Evolutionary conservation across 2,888 invertebrate genomes (phyloP), one percentile per base, ranked within the genome.

Genomic region (Arctia plantaginis): DNA sequence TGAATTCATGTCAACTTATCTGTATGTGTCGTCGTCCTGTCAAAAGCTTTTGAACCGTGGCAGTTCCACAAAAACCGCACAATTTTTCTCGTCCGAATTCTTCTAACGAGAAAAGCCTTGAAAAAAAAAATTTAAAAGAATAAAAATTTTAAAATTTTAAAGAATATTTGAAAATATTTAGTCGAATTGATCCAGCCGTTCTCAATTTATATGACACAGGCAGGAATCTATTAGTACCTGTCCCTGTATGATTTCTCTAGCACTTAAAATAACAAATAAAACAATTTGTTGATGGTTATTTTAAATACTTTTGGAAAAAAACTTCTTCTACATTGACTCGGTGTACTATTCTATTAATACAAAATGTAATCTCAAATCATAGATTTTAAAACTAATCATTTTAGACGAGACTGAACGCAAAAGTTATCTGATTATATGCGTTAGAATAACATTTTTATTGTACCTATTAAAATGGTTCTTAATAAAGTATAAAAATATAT

Each of bases 331-430:
- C 86, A 84, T 81, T 74, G 76, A 76, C 80, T 79, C 78, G 66
- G 71, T 77, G 73, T 35, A 59, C 72, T 85, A 85, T 83, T 83
- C 78, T 82, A 82, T 81, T 83, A 81, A 80, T 73, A 69, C 79
- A 76, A 75, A 78, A 76, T 82, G 71, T 88, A 88, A 83, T 88
- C 87, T 85, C 86, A 77, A 82, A 78, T 83, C 76, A 85, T 85
- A 85, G 86, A 85, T 82, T 82, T 90, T 88, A 86, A 86, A 83
- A 86, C 83, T 85, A 88, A 91, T 92, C 89, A 91, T 90, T 91
- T 93, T 94, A 94, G 94, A 90, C 86, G 94, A 94, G 95, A 95
- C 95, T 95, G 95, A 95, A 88, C 90, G 90, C 90, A 89, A 85
- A 88, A 81, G 88, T 87, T 89, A 86, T 87, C 87, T 87, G 87